A percentile compares a stretch with the other conserved stretches of the same genome.
These are phyloP conservation scores for Vireo griseus DNA, from an alignment of 2,797 vertebrate species.

Conservation along the genomic window DNA sequence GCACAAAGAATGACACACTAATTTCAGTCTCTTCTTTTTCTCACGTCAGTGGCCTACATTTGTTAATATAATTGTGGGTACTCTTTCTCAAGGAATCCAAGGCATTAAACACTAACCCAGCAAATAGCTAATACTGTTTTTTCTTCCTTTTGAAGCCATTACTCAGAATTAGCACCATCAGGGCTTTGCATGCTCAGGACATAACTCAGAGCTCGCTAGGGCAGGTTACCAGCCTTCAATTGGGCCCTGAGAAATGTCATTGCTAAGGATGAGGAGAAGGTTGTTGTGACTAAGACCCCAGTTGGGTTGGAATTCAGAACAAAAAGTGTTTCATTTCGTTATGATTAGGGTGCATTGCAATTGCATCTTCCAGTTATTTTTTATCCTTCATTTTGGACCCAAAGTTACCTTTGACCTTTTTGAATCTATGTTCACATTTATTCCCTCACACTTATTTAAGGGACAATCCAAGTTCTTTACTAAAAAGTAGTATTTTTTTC, in stretches of 20 bases:
- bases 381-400: neutral
- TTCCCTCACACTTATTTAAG: neutral
- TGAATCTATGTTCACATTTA: neutral
- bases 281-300: neutral
- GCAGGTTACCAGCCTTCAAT: neutral
- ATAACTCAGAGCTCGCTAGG: neutral
- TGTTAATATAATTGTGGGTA: neutral
- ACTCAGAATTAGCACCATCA: neutral
- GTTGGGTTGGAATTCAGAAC: neutral
- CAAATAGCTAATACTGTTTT: neutral
- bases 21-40: slow-evolving; percentile 18
- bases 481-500: neutral
- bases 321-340: neutral
- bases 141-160: neutral
- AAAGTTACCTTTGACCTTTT: neutral
- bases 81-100: neutral
- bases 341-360: neutral
- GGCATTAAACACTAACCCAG: neutral
- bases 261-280: neutral
- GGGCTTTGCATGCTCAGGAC: neutral
- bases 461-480: neutral
- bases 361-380: neutral
- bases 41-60: slow-evolving; percentile 19
- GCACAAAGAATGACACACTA: slow-evolving; percentile 38
- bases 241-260: neutral